Evolutionary conservation across 1,140 invertebrate genomes (phyloP), one percentile per base, ranked within the genome.

Genomic region (Cylas formicarius): DNA sequence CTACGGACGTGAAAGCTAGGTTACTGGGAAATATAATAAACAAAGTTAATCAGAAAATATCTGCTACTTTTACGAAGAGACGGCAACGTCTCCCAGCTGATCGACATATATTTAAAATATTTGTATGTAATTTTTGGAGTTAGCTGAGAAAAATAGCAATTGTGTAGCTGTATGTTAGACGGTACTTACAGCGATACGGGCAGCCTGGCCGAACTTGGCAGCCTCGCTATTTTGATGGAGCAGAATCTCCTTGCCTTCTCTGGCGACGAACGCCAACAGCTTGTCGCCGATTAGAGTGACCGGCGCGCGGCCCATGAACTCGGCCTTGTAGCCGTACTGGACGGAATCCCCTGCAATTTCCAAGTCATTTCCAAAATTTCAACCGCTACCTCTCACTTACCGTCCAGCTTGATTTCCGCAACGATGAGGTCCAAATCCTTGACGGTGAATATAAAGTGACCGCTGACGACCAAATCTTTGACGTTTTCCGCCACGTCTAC

Each of bases 381-480:
- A 26, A 26, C n/a, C 8, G 10, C 7, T 6, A 34, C 20, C 7
- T 28, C 7, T 18, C 36, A 24, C 33, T 52, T 56, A 67, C 65
- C 63, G 54, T 59, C 46, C 36, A 66, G 46, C 52, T 52, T 52
- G 28, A 68, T 54, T 54, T 70, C 67, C 2, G 66, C 66, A 16
- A 71, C 55, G 26, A 64, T 53, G 0, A 71, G 42, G 53, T 71
- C 68, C 4, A 64, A 37, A 53, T 71, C 67, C 38, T 68, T 56
- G 1, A 67, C 65, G 4, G 67, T 66, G 37, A 63, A 68, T 6
- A 72, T 50, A 4, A 64, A 52, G 28, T 62, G 62, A 16, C 59
- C 66, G 20, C 55, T 22, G 7, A 68, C 57, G 18, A 56, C 45
- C 36, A 72, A 43, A 50, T 67, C 70, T 51, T 67, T 65, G 10